These are phyloP conservation scores for Apoda limacodes DNA, from an alignment of 2,888 invertebrate genomes.

Conservation along the genomic window DNA sequence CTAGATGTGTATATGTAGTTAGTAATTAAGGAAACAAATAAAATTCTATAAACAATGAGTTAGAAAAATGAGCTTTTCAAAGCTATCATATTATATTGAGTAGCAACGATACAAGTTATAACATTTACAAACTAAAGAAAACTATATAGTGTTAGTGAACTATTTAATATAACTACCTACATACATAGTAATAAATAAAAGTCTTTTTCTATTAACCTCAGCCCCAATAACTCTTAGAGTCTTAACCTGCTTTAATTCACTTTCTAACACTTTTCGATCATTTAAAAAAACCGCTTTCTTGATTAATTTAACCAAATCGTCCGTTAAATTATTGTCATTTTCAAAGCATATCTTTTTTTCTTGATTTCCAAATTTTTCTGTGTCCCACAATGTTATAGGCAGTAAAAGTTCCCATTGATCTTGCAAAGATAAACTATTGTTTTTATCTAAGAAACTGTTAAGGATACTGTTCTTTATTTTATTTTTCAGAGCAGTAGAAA, in stretches of 20 bases:
- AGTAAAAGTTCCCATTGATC: slow-evolving; percentile 46
- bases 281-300: slow-evolving; percentile 32
- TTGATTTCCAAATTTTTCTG: slow-evolving; percentile 39
- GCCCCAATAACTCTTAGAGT: slow-evolving; percentile 41
- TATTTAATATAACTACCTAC: too few relatives aligned
- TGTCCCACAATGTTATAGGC: slow-evolving; percentile 47
- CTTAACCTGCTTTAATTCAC: slow-evolving; percentile 32
- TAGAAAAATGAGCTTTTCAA: too few relatives aligned
- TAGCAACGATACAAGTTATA: too few relatives aligned
- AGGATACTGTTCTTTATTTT: slow-evolving; percentile 45
- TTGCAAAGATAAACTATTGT: slow-evolving; percentile 33
- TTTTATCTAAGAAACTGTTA: slow-evolving; percentile 35
- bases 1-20: too few relatives aligned
- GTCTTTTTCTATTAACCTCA: too few relatives aligned
- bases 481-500: slow-evolving; percentile 37
- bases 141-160: too few relatives aligned
- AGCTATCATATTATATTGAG: too few relatives aligned
- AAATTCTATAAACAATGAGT: too few relatives aligned
- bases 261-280: slow-evolving; percentile 31
- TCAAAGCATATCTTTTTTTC: slow-evolving; percentile 46
- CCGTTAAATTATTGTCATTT: slow-evolving; percentile 39
- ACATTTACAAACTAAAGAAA: too few relatives aligned
- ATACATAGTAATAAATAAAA: too few relatives aligned
- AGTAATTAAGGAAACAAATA: too few relatives aligned
- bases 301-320: slow-evolving; percentile 37